Base-by-base conservation (phyloP, 2,113 vertebrate genomes). In the Saguinus imperator region DNA sequence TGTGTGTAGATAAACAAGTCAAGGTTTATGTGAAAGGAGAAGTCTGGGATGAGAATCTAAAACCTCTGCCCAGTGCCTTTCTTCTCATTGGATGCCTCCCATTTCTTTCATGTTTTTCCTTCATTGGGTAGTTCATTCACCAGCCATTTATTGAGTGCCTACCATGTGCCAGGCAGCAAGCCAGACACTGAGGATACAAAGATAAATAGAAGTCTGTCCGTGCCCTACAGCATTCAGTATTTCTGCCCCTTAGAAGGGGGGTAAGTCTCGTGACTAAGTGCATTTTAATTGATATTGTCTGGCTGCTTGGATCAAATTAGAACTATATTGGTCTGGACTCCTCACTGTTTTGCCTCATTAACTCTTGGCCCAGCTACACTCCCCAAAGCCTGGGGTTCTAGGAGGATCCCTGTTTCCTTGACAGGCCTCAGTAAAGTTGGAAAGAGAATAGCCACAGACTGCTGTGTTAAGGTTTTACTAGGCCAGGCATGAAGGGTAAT, bases 121-220 rank as follows among this genome's bases (percentile, higher is more conserved):
- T 97, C 73, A 86, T 29, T 95, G 93, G n/a, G 17, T 93, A 84
- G 91, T 89, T 94, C 76, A 95, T 96, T 97, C 79, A 91, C 79
- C 72, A 96, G 92, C 91, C 87, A 94, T 97, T 98, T 97, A 98
- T 12, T 96, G 92, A 94, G 92, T 97, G 92, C 79, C 83, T 97
- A 87, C 87, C 96, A 93, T 98, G 97, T 97, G 96, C 96, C 94
- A 97, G 97, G 97, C 97, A 93, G 64, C 40, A 92, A 93, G 96
- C 94, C 97, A 97, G 96, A 80, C 86, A 91, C 76, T 5, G 82
- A 95, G 79, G 43, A 93, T 87, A 96, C 97, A 98, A 84, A 95
- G 97, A 98, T 97, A 95, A 97, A 98, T 97, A 85, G 96, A 92
- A 95, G 96, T 93, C 85, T 96, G 89, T 96, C 93, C 76, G 0